These are phyloP conservation scores for Blastobasis lacticolella DNA, from an alignment of 2,888 invertebrate genomes.

Conservation along the genomic window DNA sequence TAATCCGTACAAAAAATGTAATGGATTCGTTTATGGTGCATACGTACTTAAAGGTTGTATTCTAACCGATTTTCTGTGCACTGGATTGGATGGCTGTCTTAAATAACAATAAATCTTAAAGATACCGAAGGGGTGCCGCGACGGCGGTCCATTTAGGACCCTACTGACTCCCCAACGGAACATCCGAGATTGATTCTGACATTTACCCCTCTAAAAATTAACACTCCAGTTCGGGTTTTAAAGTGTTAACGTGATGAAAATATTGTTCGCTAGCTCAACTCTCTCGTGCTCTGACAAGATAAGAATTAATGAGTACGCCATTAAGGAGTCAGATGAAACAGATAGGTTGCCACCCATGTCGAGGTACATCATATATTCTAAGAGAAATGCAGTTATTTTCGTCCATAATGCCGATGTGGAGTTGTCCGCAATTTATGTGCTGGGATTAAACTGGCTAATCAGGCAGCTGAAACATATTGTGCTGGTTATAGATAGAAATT, in stretches of 20 bases:
- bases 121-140: slow-evolving; percentile 3
- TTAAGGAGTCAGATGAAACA: slow-evolving; percentile 11
- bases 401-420: no score
- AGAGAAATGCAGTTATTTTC: no score
- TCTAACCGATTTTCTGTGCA: slow-evolving; percentile 13
- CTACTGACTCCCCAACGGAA: neutral
- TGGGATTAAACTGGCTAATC: no score
- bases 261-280: neutral
- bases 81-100: slow-evolving; percentile 6
- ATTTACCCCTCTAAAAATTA: neutral
- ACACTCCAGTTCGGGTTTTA: no score
- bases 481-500: no score
- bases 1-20: no score
- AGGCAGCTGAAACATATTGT: no score
- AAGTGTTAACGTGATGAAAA: neutral
- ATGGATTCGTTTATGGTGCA: no score
- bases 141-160: slow-evolving; percentile 1
- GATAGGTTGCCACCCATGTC: slow-evolving; percentile 10
- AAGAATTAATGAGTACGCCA: slow-evolving; percentile 11
- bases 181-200: neutral
- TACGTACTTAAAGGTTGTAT: slow-evolving; percentile 5
- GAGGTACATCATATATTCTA: no score
- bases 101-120: slow-evolving; percentile 5
- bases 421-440: no score
- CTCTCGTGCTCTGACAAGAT: slow-evolving; percentile 3